These are phyloP conservation scores for Panthera leo DNA, from an alignment of 2,113 vertebrate species.

Conservation along the genomic window DNA sequence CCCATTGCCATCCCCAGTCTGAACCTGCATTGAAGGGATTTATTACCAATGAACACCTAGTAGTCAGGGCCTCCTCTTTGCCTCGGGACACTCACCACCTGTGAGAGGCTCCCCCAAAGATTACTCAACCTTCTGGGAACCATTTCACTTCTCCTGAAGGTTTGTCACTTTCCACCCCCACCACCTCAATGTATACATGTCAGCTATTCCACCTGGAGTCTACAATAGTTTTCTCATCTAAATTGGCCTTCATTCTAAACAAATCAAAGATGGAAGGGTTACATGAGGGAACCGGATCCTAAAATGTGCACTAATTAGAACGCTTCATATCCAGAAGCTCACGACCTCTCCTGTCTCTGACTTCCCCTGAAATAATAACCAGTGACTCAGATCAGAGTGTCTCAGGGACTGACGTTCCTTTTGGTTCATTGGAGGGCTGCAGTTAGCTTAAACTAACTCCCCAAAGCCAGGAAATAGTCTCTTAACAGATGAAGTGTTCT, in stretches of 20 bases:
- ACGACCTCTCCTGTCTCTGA: neutral
- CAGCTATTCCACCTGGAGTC: neutral
- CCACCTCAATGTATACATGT: neutral
- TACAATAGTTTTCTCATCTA: neutral
- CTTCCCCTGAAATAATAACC: neutral
- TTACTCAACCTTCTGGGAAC: neutral
- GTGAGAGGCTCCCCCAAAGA: neutral
- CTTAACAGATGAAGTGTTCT: neutral
- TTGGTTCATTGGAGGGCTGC: neutral
- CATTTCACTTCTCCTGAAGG: neutral
- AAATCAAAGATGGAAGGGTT: neutral
- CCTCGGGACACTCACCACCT: neutral
- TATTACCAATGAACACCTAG: neutral
- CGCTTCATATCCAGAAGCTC: neutral
- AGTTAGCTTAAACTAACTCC: neutral
- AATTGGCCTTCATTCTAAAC: slow-evolving; percentile 28
- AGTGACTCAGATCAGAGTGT: neutral
- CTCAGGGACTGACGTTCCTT: neutral
- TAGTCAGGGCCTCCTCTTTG: neutral
- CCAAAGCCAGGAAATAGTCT: neutral
- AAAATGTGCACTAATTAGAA: neutral
- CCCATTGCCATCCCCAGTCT: neutral
- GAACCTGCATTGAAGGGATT: neutral
- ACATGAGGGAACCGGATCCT: neutral
- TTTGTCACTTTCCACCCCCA: neutral